phyloP scores from a whole-genome alignment of 2,113 vertebrate genomes.

The Opisthocomus hoazin region DNA sequence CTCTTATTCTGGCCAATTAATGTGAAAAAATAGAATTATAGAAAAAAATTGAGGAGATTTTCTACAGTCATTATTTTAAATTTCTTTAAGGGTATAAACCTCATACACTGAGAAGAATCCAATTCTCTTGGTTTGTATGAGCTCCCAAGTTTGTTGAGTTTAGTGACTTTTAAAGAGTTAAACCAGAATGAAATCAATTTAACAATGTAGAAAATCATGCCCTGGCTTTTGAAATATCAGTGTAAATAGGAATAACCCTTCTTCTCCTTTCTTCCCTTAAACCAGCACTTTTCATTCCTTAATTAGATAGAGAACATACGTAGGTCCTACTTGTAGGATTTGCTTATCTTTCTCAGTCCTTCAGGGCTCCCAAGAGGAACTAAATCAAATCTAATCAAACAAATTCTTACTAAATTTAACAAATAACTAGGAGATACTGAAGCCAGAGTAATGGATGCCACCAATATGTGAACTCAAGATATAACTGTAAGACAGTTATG shows the following conservation, averaged over 20 bases:
- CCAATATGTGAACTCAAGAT: background rate
- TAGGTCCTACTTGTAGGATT: background rate
- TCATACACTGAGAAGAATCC: background rate
- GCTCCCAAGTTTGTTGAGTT: background rate
- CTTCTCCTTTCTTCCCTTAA: conserved; percentile 4
- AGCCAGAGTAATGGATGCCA: conserved; percentile 12
- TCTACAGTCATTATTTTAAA: background rate
- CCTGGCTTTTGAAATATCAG: background rate
- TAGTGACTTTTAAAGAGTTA: background rate
- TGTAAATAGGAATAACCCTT: conserved; percentile 14
- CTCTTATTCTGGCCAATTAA: background rate
- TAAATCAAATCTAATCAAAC: conserved; percentile 56
- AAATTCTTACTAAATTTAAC: conserved; percentile 58
- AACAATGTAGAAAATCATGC: background rate
- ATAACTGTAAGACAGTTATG: conserved; percentile 21
- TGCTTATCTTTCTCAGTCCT: conserved; percentile 16
- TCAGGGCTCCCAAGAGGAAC: conserved; percentile 21
- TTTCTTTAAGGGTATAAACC: background rate
- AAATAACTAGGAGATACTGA: conserved; percentile 35
- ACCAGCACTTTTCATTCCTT: conserved; percentile 8
- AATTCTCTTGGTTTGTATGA: background rate
- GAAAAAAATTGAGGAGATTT: background rate
- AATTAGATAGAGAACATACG: conserved; percentile 6
- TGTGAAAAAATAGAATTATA: background rate
- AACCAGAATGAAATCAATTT: background rate